Evolutionary conservation across 2,888 invertebrate genomes (phyloP), one percentile per base, ranked within the genome.

Genomic region (Melieria picta): DNA sequence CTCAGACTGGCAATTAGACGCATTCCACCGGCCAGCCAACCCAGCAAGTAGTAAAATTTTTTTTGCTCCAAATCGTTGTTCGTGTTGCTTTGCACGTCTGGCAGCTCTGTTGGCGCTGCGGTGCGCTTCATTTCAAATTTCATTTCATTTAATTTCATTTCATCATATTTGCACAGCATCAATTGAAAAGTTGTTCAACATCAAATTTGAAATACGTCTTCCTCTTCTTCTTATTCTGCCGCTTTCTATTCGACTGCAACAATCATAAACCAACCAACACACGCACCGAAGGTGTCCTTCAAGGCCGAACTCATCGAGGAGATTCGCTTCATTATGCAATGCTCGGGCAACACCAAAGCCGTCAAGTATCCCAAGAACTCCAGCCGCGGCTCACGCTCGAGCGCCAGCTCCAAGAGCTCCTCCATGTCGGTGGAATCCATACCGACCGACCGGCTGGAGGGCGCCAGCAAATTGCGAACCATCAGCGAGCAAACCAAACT

Each of bases 291-390:
- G 90, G 88, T 91, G 3, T 86, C 92, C n/a, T 93, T 94, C 80
- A 90, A 88, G 81, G 88, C 90, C 61, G 92, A 93, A 81, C 81
- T 94, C 45, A 86, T 89, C 65, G 91, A 91, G 2, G 94, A 95
- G 83, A 76, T 94, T 64, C 91, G 89, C 76, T 94, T 95, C 80
- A 90, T 94, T 47, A 82, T 92, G 3, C 90, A 91, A 81, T 93
- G 92, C 79, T 91, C 91, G 57, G 91, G 92, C 45, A 91, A 92
- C 65, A 90, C 91, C 0, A 94, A 93, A 81, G 91, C 91, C 0
- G 91, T 93, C 0, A 89, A 90, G 65, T 91, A 91, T 74, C 85
- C 85, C 2, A 83, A 84, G 73, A 80, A 80, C 9, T 82, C 83
- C 0, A 76, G 72, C n/a, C 71, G 72, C 50, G 78, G 79, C 4